Base-by-base conservation (phyloP, 2,113 vertebrate species). In the Gadus chalcogrammus region DNA sequence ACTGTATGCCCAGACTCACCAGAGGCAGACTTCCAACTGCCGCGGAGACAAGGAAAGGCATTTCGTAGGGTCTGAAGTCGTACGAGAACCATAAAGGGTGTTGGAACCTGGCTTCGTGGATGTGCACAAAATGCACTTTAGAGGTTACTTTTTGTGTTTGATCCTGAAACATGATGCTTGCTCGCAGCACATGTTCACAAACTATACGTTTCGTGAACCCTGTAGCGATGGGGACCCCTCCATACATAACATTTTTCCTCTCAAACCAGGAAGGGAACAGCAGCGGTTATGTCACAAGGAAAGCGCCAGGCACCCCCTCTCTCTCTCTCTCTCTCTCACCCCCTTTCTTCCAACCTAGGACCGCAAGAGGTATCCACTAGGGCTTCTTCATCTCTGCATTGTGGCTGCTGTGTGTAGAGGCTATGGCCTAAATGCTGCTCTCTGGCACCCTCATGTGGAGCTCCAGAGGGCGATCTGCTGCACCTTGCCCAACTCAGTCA, bases 401-500 rank as follows among this genome's bases (percentile, higher is more conserved):
- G 60, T 28, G 62, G 17, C 27, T 56, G 75, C 42, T 52, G 70
- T 12, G 68, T 28, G 65, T 64, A 56, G 63, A 13, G 3, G 8
- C 5, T 18, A 63, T 28, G 72, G 63, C 24, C 52, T 73, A 18
- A 60, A 65, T 13, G 73, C 74, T 78, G 78, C 67, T 82, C 82
- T 78, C 78, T 79, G 81, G 83, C 79, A 72, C 89, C 88, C 89
- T 93, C 91, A 92, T 80, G 90, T 90, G 87, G 91, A 82, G 78
- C 95, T 95, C 84, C 92, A 93, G 48, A 95, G 87, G 0, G 95
- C 91, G 0, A 98, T 96, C 89, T 99, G 95, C 79, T 98, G 96
- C 90, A 99, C 94, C 73, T 95, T 99, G 74, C 93, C 92, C 53
- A 99, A 91, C 92, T 98, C 95, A 0, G 83, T 92, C 63, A 99